Evolutionary conservation across 2,113 vertebrate species (phyloP).

Genomic region (Calonectris borealis): DNA sequence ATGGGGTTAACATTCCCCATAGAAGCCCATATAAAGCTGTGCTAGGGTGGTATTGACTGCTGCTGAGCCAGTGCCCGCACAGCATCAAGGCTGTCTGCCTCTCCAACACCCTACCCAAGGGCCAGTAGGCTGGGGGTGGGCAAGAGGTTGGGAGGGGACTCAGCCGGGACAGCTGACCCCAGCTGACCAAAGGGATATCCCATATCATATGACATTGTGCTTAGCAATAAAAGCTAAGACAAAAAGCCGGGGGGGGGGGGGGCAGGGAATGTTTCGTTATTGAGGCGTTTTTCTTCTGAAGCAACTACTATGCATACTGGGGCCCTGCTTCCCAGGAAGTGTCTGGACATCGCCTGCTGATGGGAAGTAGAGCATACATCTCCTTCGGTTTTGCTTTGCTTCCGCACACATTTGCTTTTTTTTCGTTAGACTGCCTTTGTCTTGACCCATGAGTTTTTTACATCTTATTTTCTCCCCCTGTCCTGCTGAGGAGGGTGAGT

Average conservation of each 20-base stretch:
- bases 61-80: background rate
- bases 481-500: background rate
- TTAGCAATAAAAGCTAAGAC: background rate
- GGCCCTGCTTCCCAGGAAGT: background rate
- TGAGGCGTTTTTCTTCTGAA: background rate
- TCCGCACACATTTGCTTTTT: background rate
- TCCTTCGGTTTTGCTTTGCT: background rate
- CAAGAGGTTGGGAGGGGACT: background rate
- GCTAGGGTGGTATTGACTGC: background rate
- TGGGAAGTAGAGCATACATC: background rate
- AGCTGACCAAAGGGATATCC: background rate
- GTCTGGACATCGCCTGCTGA: background rate
- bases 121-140: rapidly evolving
- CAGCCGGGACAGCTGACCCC: background rate
- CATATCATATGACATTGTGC: background rate
- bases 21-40: background rate
- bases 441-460: background rate
- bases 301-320: background rate
- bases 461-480: background rate
- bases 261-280: background rate
- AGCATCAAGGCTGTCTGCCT: background rate
- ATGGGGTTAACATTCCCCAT: background rate
- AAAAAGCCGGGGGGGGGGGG: background rate
- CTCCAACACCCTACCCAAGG: background rate
- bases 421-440: background rate